Conservation (phyloP, 53 echinoderm and acorn worm genomes). For the Pentamera pediparva region DNA sequence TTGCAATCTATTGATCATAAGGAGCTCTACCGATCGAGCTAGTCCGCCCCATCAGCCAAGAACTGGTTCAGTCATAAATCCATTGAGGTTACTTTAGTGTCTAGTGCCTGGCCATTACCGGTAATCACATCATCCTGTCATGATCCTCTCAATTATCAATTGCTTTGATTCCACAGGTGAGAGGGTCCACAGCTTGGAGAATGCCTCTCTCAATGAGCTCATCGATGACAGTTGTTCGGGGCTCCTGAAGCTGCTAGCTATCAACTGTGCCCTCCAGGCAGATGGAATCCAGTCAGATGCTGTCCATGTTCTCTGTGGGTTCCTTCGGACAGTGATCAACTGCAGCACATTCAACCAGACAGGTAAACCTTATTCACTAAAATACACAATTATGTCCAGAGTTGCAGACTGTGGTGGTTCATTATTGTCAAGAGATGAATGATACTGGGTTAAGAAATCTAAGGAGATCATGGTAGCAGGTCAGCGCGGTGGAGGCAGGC, state of each 20-base stretch:
- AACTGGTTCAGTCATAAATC: background rate
- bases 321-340: slow-evolving; percentile 61
- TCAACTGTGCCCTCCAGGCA: slow-evolving; percentile 78
- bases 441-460: too few species aligned
- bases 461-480: too few species aligned
- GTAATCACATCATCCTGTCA: background rate
- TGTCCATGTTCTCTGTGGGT: slow-evolving; percentile 76
- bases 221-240: slow-evolving; percentile 77
- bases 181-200: slow-evolving; percentile 1
- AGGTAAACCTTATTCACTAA: too few species aligned
- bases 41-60: background rate
- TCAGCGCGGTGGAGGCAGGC: too few species aligned
- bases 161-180: background rate
- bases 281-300: slow-evolving; percentile 85
- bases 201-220: slow-evolving; percentile 54
- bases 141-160: background rate
- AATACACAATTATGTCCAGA: too few species aligned
- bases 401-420: too few species aligned
- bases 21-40: background rate
- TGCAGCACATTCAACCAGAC: slow-evolving; percentile 1
- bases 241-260: slow-evolving; percentile 65
- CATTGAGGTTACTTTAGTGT: background rate
- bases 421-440: too few species aligned
- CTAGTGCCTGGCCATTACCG: too few species aligned
- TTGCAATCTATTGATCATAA: background rate